Evolutionary conservation across 1,140 invertebrate species (phyloP), one percentile per base, ranked within the genome.

Genomic region (Pissodes strobi): DNA sequence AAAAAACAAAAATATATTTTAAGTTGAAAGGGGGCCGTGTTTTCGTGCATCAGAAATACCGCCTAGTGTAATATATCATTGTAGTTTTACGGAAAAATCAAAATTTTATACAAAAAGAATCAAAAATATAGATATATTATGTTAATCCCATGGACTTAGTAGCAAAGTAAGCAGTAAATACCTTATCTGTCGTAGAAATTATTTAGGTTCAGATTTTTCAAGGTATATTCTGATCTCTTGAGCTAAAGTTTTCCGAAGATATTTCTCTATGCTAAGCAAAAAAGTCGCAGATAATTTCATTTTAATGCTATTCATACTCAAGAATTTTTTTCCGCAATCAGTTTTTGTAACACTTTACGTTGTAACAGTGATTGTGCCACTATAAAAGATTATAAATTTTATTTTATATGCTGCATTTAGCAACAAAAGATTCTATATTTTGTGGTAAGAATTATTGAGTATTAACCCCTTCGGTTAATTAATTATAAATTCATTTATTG

Each of bases 81-180:
- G 8, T 45, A 58, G 55, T 58, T 58, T 58, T 58, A 45, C 55
- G 22, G 49, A 34, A 13, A 57, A 59, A 59, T 59, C 57, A 59
- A 59, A 59, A 59, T 59, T 59, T 59, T 59, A 48, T 59, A 59
- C 57, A 21, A 49, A 59, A 48, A 48, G 25, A 49, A 19, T 38
- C 49, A 52, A 52, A 52, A 52, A 34, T 34, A 52, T 52, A 52
- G 25, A 52, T 52, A 27, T 52, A 52, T 25, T 52, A 34, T 34
- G 12, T 25, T 22, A 25, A n/a, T 2, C 6, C 15, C n/a, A 10
- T 2, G n/a, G 13, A 52, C 27, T 43, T 12, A 18, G 9, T 34
- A 25, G 13, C 1, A 34, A 8, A 9, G n/a, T 34, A 6, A 13
- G n/a, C 2, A 13, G 8, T 22, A 13, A 27, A 30, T 25, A 15